Percentiles rank a stretch among this genome's conserved stretches.
Conservation (phyloP, 1,140 invertebrate genomes). For the Camponotus pennsylvanicus region DNA sequence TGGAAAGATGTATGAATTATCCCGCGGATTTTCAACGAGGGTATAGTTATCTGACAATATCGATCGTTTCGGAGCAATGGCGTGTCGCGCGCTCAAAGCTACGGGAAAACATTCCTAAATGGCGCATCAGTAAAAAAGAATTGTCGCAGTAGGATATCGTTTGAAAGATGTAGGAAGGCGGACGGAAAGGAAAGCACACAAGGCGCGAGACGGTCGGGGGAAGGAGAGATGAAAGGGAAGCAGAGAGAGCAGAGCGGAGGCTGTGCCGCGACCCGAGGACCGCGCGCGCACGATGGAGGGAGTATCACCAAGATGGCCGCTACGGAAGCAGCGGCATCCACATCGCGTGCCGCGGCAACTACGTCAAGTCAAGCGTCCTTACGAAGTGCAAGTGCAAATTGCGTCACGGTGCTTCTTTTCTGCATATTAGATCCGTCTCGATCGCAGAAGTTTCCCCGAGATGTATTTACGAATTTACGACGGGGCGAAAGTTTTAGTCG, state of each 20-base stretch:
- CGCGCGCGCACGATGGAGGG: constrained; percentile 75
- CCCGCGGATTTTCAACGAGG: background rate
- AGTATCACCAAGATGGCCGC: constrained; percentile 83
- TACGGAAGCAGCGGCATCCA: constrained; percentile 69
- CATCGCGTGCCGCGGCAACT: constrained; percentile 74
- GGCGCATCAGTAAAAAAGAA: constrained; percentile 38
- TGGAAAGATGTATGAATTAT: background rate
- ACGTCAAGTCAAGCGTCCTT: constrained; percentile 58
- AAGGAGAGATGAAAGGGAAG: constrained; percentile 46
- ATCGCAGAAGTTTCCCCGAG: constrained; percentile 47
- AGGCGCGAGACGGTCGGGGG: background rate
- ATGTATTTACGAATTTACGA: constrained; percentile 55
- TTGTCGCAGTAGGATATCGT: constrained; percentile 34
- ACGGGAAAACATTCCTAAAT: constrained; percentile 62
- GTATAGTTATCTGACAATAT: constrained; percentile 40
- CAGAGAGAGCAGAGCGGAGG: constrained; percentile 38
- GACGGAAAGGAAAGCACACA: constrained; percentile 21
- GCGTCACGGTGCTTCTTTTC: constrained; percentile 63
- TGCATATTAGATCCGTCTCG: constrained; percentile 67
- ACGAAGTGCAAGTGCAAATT: constrained; percentile 69
- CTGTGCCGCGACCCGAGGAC: constrained; percentile 75
- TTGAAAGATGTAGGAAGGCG: constrained; percentile 55
- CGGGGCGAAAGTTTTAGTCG: constrained; percentile 38
- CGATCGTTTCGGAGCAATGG: constrained; percentile 54
- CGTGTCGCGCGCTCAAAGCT: background rate